Percentiles rank a stretch among this genome's conserved stretches.
Conservation (phyloP, 2,797 vertebrate genomes). For the Monodelphis domestica region DNA sequence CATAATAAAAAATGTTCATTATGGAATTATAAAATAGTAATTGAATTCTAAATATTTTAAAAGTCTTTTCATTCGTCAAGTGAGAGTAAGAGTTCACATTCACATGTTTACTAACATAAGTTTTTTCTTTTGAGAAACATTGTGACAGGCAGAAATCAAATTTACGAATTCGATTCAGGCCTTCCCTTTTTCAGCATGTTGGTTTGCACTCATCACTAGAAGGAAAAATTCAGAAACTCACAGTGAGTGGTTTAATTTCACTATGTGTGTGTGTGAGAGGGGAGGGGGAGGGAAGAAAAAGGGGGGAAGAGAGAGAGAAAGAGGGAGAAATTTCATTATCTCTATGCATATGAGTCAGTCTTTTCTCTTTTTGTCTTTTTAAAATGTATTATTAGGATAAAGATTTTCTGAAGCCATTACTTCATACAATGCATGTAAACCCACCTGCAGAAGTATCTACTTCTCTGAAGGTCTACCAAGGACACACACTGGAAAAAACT, state of each 20-base stretch:
- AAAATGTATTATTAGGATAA: conserved; percentile 90
- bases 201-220: conserved; percentile 98
- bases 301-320: no score
- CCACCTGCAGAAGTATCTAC: conserved; percentile 98
- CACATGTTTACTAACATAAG: conserved; percentile 52
- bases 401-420: conserved; percentile 97
- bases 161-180: conserved; percentile 95
- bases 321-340: neutral
- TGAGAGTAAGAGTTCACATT: conserved; percentile 16
- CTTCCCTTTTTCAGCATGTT: conserved; percentile 98
- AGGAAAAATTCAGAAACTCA: conserved; percentile 98
- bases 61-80: conserved; percentile 3
- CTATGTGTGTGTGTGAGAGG: neutral
- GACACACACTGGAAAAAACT: conserved; percentile 96
- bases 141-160: conserved; percentile 98
- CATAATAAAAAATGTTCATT: neutral
- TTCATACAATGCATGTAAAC: conserved; percentile 98
- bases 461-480: conserved; percentile 99
- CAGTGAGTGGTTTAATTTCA: conserved; percentile 86
- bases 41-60: conserved; percentile 11
- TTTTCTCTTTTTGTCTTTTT: conserved; percentile 65
- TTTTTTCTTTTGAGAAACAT: conserved; percentile 91
- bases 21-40: conserved; percentile 43
- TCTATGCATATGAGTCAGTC: neutral
- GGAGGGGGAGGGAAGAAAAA: no score